A percentile compares a stretch with the other conserved stretches of the same genome.
These are phyloP conservation scores for Anneissia japonica DNA, from an alignment of 35 echinoderm and acorn worm genomes.

Conservation along the genomic window DNA sequence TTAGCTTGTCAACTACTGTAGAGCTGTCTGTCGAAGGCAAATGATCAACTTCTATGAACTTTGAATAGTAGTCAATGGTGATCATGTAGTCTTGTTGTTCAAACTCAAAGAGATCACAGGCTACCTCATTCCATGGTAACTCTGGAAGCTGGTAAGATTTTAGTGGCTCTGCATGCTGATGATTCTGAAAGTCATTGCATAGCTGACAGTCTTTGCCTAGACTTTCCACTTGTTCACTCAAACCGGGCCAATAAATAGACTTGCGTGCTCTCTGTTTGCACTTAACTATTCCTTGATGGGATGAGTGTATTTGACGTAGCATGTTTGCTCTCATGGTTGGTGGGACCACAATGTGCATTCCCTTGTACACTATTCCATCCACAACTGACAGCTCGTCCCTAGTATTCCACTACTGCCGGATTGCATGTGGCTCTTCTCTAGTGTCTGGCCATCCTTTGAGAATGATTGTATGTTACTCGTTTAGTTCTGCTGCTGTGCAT, in stretches of 20 bases:
- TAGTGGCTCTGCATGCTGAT: slow-evolving; percentile 19
- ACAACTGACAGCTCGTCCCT: slow-evolving; percentile 49
- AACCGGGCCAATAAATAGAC: slow-evolving; percentile 19
- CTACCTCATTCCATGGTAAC: slow-evolving; percentile 44
- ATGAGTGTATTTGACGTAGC: slow-evolving; percentile 30
- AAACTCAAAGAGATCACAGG: slow-evolving; percentile 42
- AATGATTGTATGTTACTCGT: slow-evolving; percentile 39
- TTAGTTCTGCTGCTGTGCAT: slow-evolving; percentile 40
- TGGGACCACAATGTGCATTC: slow-evolving; percentile 40
- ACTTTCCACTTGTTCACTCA: slow-evolving; percentile 1
- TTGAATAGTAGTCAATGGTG: slow-evolving; percentile 49
- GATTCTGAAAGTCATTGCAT: slow-evolving; percentile 30
- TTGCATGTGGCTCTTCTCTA: slow-evolving; percentile 42
- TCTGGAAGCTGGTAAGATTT: slow-evolving; percentile 13
- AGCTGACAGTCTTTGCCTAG: slow-evolving; percentile 17
- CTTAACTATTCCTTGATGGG: slow-evolving; percentile 55
- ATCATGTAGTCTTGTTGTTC: slow-evolving; percentile 21
- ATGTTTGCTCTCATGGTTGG: slow-evolving; percentile 35
- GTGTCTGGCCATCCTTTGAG: slow-evolving; percentile 70
- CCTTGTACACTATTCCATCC: slow-evolving; percentile 58
- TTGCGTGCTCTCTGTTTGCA: slow-evolving; percentile 28
- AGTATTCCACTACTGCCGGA: slow-evolving; percentile 50
- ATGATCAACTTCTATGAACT: slow-evolving; percentile 34
- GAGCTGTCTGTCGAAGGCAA: slow-evolving; percentile 1
- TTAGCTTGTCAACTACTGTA: slow-evolving; percentile 3